A percentile compares a stretch with the other conserved stretches of the same genome.
These are phyloP conservation scores for Phylloscopus collybita DNA, from an alignment of 2,797 vertebrate species.

Conservation along the genomic window DNA sequence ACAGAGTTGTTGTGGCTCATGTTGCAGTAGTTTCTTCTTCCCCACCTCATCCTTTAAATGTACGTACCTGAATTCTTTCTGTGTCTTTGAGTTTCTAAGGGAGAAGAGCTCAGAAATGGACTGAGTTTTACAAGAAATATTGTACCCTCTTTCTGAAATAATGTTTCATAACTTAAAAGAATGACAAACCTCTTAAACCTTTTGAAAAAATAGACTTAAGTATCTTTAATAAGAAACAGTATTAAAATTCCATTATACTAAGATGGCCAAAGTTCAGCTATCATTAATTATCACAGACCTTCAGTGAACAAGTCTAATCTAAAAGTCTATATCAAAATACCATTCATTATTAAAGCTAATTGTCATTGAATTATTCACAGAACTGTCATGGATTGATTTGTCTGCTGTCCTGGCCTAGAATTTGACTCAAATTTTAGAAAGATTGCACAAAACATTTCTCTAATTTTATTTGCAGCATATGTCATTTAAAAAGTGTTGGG, in stretches of 20 bases:
- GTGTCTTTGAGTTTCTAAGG: not conserved
- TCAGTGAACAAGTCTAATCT: slow-evolving; percentile 53
- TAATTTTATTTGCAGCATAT: not conserved
- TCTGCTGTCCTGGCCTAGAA: slow-evolving; percentile 1
- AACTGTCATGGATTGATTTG: slow-evolving; percentile 24
- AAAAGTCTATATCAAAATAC: slow-evolving; percentile 27
- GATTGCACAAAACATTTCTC: not conserved
- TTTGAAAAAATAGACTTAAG: not conserved
- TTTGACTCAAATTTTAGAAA: not conserved
- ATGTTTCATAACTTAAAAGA: slow-evolving; percentile 16
- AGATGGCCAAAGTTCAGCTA: slow-evolving; percentile 38
- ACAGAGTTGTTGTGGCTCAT: not conserved
- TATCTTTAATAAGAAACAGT: slow-evolving; percentile 22
- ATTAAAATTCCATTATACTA: slow-evolving; percentile 60
- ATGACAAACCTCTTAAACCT: not conserved
- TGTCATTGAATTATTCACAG: slow-evolving; percentile 69
- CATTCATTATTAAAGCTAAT: slow-evolving; percentile 69
- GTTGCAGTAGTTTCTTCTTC: not conserved
- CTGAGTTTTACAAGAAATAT: not conserved
- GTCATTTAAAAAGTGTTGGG: not conserved
- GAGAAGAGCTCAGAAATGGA: not conserved
- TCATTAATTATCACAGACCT: slow-evolving; percentile 34
- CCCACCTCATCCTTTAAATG: not conserved
- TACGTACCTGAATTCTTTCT: not conserved
- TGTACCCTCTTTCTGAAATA: not conserved